Evolutionary conservation across 2,797 vertebrate species (phyloP), one percentile per base, ranked within the genome.

Genomic region (Lemur catta): DNA sequence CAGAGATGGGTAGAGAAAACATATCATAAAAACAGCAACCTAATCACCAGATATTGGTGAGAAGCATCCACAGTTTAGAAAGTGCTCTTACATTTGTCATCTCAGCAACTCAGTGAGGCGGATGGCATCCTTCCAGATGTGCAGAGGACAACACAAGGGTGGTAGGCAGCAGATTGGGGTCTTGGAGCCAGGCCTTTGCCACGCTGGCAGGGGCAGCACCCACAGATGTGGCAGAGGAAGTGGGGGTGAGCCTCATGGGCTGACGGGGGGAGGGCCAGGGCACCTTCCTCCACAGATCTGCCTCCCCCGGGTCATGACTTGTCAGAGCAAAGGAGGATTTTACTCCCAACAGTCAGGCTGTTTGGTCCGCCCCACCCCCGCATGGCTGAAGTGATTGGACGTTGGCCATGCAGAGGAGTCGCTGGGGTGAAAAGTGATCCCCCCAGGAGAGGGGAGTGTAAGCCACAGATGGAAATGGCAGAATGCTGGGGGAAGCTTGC

Each of bases 101-200:
- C 79, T 72, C 59, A 46, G 71, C 55, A 35, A 20, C 48, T 84
- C 18, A 1, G 15, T 17, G 33, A 76, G 48, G 33, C 15, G 2
- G 4, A 17, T 7, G 4, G 57, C 11, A 22, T 52, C 24, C 67
- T 43, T 57, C 35, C 50, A 33, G 4, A 30, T 20, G 4, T 30
- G 3, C 50, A 57, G 67, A 43, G 41, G 38, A 41, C 35, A 86
- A 30, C 22, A 17, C 10, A 2, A 20, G 20, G 28, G 35, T 86
- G 12, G 15, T 17, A 6, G 52, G 14, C 63, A 41, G 55, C 78
- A 41, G 14, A 41, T 7, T 20, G 26, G 15, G 24, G 63, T 30
- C 12, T 14, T 6, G 0, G n/a, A 75, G 48, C 57, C 4, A 0
- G 38, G 48, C 57, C 50, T 76, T 87, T 0, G 1, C 13, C 26